Conservation (phyloP, 2,888 invertebrate species). For the Beris chalybata region DNA sequence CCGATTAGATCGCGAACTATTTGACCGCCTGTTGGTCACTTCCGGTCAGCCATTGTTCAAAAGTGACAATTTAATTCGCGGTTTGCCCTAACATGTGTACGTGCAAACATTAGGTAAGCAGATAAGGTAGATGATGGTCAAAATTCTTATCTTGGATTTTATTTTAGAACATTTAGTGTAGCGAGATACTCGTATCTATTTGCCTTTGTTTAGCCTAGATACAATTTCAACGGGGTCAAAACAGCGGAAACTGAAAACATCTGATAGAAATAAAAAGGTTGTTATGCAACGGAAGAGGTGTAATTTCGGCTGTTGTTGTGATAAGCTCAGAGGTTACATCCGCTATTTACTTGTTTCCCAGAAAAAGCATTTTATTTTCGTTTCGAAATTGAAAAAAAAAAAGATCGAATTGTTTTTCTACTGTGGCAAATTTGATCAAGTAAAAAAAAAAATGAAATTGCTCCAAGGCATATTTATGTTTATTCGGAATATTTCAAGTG, state of each 20-base stretch:
- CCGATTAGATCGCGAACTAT: slow-evolving; percentile 5
- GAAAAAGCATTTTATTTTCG: neutral
- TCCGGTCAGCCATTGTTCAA: neutral
- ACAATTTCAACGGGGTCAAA: slow-evolving; percentile 19
- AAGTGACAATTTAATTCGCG: neutral
- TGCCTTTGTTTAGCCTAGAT: too few species aligned
- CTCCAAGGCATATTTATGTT: too few species aligned
- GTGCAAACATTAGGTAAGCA: neutral
- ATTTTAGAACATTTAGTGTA: neutral
- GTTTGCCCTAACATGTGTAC: neutral
- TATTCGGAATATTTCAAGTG: too few species aligned
- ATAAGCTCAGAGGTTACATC: slow-evolving; percentile 26
- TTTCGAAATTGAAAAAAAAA: too few species aligned
- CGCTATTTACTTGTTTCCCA: neutral
- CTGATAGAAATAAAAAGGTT: slow-evolving; percentile 25
- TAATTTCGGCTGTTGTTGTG: slow-evolving; percentile 24
- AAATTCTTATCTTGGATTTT: neutral
- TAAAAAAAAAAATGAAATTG: too few species aligned
- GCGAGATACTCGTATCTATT: neutral
- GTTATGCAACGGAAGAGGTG: slow-evolving; percentile 35
- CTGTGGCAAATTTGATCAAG: too few species aligned
- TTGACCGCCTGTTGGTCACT: neutral
- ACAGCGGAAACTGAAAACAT: slow-evolving; percentile 30
- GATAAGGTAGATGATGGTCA: neutral
- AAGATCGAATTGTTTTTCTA: too few species aligned